phyloP scores from a whole-genome alignment of 2,888 invertebrate genomes.

The Campaea margaritaria region DNA sequence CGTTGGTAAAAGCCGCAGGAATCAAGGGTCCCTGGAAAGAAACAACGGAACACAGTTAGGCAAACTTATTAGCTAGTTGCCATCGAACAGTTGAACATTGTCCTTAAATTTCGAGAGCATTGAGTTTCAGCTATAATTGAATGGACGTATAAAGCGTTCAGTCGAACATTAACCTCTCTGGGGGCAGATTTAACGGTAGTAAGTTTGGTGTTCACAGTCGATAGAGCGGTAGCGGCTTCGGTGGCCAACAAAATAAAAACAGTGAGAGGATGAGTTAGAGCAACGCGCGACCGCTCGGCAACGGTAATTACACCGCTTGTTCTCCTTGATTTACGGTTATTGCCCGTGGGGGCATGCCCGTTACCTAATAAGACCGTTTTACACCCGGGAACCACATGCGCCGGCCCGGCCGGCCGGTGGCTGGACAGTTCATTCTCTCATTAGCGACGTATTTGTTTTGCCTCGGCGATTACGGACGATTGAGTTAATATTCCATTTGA shows the following conservation, averaged over 20 bases:
- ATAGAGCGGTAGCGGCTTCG: constrained; percentile 78
- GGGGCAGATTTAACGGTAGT: constrained; percentile 82
- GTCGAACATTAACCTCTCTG: constrained; percentile 74
- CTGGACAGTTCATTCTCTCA: constrained; percentile 79
- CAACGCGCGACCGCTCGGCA: constrained; percentile 81
- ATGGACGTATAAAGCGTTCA: constrained; percentile 74
- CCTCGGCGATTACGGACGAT: constrained; percentile 75
- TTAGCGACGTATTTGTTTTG: constrained; percentile 80
- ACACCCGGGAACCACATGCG: constrained; percentile 82
- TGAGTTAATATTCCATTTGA: constrained; percentile 79
- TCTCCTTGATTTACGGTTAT: constrained; percentile 86
- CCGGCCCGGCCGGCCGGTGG: constrained; percentile 59
- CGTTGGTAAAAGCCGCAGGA: constrained; percentile 99
- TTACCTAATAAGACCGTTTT: constrained; percentile 85
- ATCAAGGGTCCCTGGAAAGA: constrained; percentile 96
- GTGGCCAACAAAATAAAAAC: constrained; percentile 83
- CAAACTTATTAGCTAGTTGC: constrained; percentile 22
- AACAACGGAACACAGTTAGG: constrained; percentile 45
- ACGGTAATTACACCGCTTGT: constrained; percentile 86
- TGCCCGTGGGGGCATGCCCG: constrained; percentile 84
- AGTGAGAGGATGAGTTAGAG: constrained; percentile 83
- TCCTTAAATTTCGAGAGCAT: constrained; percentile 53
- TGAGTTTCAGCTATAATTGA: constrained; percentile 68
- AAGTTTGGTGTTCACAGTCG: constrained; percentile 77
- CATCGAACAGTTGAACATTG: constrained; percentile 35